phyloP scores from a whole-genome alignment of 1,140 invertebrate genomes.

The Brachionus asplanchnoidis region DNA sequence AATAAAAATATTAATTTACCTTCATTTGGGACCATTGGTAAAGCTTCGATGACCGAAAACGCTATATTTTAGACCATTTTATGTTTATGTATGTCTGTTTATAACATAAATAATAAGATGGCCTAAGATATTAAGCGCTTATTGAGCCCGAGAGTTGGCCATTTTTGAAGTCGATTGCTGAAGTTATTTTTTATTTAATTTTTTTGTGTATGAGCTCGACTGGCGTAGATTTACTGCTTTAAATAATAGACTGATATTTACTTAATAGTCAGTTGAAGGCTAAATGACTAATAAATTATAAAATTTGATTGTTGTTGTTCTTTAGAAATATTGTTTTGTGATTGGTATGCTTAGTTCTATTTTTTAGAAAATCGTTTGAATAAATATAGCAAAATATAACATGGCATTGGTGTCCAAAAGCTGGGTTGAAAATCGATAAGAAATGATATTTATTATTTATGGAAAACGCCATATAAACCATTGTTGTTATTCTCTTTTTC shows the following conservation, averaged over 20 bases:
- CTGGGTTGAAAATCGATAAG: slow-evolving; percentile 30
- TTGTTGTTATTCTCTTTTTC: not conserved
- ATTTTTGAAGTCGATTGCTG: not conserved
- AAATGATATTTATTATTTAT: slow-evolving; percentile 39
- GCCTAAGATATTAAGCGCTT: slow-evolving; percentile 31
- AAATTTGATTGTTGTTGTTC: not conserved
- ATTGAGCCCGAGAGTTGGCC: not conserved
- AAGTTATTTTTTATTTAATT: not conserved
- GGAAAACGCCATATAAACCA: slow-evolving; percentile 24
- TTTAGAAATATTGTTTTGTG: slow-evolving; percentile 38
- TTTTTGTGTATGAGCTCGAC: not conserved
- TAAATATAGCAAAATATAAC: slow-evolving; percentile 25
- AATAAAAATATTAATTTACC: not conserved
- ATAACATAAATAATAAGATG: slow-evolving; percentile 42
- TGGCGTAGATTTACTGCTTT: slow-evolving; percentile 27
- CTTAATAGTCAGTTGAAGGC: slow-evolving; percentile 40
- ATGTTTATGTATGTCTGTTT: slow-evolving; percentile 39
- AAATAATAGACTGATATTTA: slow-evolving; percentile 40
- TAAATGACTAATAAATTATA: slow-evolving; percentile 40
- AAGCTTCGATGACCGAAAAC: not conserved
- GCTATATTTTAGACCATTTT: slow-evolving; percentile 42
- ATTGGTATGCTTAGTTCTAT: slow-evolving; percentile 15
- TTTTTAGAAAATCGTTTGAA: slow-evolving; percentile 10
- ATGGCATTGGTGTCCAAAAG: slow-evolving; percentile 19
- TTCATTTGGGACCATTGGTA: not conserved